Evolutionary conservation across 2,888 invertebrate species (phyloP).

Genomic region (Ichneumoninae sp.): DNA sequence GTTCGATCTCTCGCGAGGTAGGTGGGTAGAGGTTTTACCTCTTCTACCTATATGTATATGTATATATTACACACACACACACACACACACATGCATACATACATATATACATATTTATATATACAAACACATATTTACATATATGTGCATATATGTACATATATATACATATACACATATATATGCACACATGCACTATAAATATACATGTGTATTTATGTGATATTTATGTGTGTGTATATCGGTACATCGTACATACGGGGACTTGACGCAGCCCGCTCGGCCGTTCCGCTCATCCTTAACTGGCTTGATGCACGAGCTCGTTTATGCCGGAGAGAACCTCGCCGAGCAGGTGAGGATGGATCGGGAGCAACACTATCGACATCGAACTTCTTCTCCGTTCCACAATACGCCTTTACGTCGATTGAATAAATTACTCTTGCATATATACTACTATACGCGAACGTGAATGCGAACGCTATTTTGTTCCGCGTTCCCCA

Average conservation of each 20-base stretch:
- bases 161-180: neutral
- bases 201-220: neutral
- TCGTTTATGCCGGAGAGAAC: conserved; percentile 61
- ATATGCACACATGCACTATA: neutral
- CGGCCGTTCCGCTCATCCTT: conserved; percentile 53
- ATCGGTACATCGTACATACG: conserved; percentile 43
- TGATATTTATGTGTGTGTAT: conserved; percentile 13
- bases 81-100: neutral
- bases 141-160: neutral
- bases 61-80: conserved; percentile 13
- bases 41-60: conserved; percentile 2
- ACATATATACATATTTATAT: neutral
- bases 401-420: conserved; percentile 53
- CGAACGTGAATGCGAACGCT: conserved; percentile 52
- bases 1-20: conserved; percentile 63
- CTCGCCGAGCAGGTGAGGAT: conserved; percentile 66
- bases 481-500: conserved; percentile 61
- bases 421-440: conserved; percentile 68
- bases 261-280: conserved; percentile 47
- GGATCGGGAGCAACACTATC: conserved; percentile 64
- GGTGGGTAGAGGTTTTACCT: conserved; percentile 18
- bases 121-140: neutral
- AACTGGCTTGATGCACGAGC: conserved; percentile 63
- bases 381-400: conserved; percentile 41
- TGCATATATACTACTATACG: conserved; percentile 38